These are phyloP conservation scores for Brachionus manjavacas DNA, from an alignment of 1,140 invertebrate genomes.

Conservation along the genomic window DNA sequence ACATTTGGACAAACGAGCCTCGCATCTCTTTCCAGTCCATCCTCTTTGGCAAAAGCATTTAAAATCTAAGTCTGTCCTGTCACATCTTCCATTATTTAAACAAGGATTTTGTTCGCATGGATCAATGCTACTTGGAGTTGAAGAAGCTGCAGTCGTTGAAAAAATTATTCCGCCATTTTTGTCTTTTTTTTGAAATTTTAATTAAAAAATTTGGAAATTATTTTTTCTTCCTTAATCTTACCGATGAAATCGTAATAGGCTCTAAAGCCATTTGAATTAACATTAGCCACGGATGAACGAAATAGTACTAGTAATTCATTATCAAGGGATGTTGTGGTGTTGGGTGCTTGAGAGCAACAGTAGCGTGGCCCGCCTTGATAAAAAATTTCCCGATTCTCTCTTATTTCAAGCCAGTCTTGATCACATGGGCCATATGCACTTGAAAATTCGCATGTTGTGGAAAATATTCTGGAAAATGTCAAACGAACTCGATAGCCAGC, in stretches of 20 bases:
- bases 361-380: constrained; percentile 40
- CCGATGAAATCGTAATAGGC: constrained; percentile 20
- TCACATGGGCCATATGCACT: constrained; percentile 10
- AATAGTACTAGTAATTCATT: constrained; percentile 31
- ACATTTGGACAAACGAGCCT: constrained; percentile 81
- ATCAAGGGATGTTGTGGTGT: neutral
- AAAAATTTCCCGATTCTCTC: neutral
- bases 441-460: neutral
- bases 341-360: constrained; percentile 4
- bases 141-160: neutral
- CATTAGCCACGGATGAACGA: neutral
- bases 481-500: constrained; percentile 15
- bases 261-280: constrained; percentile 18
- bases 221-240: neutral
- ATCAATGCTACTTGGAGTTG: constrained; percentile 63
- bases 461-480: constrained; percentile 9
- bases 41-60: neutral
- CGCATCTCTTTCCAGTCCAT: constrained; percentile 46
- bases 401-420: constrained; percentile 42
- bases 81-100: constrained; percentile 67
- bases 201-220: neutral
- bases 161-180: neutral
- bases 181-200: neutral
- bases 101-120: constrained; percentile 63
- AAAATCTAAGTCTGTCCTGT: constrained; percentile 34